Evolutionary conservation across 2,888 invertebrate species (phyloP), one percentile per base, ranked within the genome.

Genomic region (Liposcelis brunnea): DNA sequence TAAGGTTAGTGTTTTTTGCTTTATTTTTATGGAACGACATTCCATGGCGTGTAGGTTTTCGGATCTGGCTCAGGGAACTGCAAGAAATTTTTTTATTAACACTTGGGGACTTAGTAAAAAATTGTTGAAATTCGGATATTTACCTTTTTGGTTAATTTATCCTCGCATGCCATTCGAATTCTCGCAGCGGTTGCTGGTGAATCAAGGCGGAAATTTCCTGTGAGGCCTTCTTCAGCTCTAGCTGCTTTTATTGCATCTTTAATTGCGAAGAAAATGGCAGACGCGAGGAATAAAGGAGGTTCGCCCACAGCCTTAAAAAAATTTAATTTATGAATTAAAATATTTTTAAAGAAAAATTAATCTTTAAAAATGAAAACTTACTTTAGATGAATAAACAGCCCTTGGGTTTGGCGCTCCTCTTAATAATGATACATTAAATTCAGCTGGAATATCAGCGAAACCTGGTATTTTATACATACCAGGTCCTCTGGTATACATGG

Each of bases 331-430:
- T n/a, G n/a, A n/a, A n/a, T n/a, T n/a, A n/a, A n/a, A n/a, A n/a
- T n/a, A n/a, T n/a, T n/a, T n/a, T n/a, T n/a, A n/a, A n/a, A n/a
- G n/a, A n/a, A n/a, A n/a, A n/a, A n/a, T 18, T 26, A 36, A 40
- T 32, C 40, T 6, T 26, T 14, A 4, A 35, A 6, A 15, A 4
- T 15, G 15, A 35, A 12, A 7, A 6, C 12, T 14, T 35, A 86
- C 91, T 77, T 95, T 95, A 2, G 94, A 95, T 0, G 94, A 93
- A 62, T 84, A 94, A 6, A 95, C 85, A 15, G 93, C 94, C 56
- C 81, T 71, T 0, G 83, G 82, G 67, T 95, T 95, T 1, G 85
- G 75, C 26, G 82, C 79, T n/a, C 86, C 89, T 59, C 87, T 89
- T 32, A 97, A 66, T 43, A 97, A 67, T 4, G 87, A 81, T 0